Evolutionary conservation across 1,140 invertebrate species (phyloP).

Genomic region (Drosophila mayri): DNA sequence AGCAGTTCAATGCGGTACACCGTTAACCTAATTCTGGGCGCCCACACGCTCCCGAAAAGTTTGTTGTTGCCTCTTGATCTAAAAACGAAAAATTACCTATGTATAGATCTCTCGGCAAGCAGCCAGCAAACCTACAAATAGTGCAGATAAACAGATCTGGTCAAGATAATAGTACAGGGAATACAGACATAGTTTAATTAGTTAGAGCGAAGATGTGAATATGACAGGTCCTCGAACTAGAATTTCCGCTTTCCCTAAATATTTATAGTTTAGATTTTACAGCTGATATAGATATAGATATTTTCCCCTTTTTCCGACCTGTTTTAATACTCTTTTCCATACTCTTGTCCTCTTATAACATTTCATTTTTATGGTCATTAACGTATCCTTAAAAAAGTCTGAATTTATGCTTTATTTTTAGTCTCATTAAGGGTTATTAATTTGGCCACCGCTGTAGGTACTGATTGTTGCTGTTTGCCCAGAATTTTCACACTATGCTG

Average conservation of each 20-base stretch:
- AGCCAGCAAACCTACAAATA: constrained; percentile 10
- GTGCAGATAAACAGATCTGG: constrained; percentile 27
- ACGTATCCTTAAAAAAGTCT: not conserved
- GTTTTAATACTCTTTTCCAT: not conserved
- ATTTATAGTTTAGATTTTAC: not conserved
- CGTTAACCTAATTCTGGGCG: constrained; percentile 72
- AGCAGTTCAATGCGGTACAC: constrained; percentile 25
- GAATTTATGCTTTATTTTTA: not conserved
- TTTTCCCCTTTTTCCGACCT: not conserved
- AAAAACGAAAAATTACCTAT: constrained; percentile 64
- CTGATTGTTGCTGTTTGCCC: constrained; percentile 50
- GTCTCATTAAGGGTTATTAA: constrained; percentile 1
- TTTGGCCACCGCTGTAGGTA: constrained; percentile 5
- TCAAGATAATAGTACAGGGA: constrained; percentile 1
- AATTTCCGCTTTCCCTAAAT: not conserved
- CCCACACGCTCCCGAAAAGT: constrained; percentile 61
- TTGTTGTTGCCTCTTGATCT: constrained; percentile 51
- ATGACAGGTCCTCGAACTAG: not conserved
- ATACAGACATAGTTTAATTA: not conserved
- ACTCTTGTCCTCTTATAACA: not conserved
- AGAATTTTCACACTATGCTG: constrained; percentile 56
- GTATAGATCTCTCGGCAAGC: constrained; percentile 14
- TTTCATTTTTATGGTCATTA: not conserved
- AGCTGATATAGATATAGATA: not conserved
- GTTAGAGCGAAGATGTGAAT: too few relatives aligned